Evolutionary conservation across 2,113 vertebrate genomes (phyloP), one percentile per base, ranked within the genome.

Genomic region (Scophthalmus maximus): DNA sequence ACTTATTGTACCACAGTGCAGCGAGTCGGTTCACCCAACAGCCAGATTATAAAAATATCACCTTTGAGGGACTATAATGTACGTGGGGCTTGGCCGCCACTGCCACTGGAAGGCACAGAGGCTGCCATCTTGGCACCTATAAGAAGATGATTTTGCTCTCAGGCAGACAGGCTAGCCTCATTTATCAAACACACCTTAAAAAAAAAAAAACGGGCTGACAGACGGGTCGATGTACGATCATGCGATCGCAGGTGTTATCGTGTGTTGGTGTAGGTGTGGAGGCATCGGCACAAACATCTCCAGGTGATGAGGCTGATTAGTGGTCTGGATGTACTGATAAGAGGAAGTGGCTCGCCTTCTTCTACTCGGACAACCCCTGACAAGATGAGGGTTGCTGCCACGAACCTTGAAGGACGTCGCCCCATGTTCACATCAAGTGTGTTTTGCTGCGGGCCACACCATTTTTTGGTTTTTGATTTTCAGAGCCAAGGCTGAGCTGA

Each of bases 261-360:
- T 66, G 69, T 60, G 71, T 72, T 56, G 46, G 63, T 58, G 68
- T 67, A 56, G 53, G n/a, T 50, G 36, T 75, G 65, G 51, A 65
- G 68, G 55, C 74, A 64, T 29, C 53, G 66, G 55, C 20, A 23
- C 51, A 83, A 55, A 83, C 57, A 61, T 72, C 88, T 87, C 18
- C 38, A 17, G 65, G 14, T 3, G 63, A 83, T 83, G 75, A 85
- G 57, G 46, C 50, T 11, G 36, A 52, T 47, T 52, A 30, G 56
- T 60, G 63, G 78, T 77, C 80, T 90, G 87, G 79, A 67, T 72
- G 27, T 22, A 52, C 77, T 55, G 87, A 90, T 89, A 87, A 84
- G 73, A 79, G 14, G 32, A 71, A 65, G 79, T 60, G 66, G 52
- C 51, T 81, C 62, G 20, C 52, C 67, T 62, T 76, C 32, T 49